Evolutionary conservation across 2,113 vertebrate species (phyloP).

Genomic region (Campylorhamphus procurvoides): DNA sequence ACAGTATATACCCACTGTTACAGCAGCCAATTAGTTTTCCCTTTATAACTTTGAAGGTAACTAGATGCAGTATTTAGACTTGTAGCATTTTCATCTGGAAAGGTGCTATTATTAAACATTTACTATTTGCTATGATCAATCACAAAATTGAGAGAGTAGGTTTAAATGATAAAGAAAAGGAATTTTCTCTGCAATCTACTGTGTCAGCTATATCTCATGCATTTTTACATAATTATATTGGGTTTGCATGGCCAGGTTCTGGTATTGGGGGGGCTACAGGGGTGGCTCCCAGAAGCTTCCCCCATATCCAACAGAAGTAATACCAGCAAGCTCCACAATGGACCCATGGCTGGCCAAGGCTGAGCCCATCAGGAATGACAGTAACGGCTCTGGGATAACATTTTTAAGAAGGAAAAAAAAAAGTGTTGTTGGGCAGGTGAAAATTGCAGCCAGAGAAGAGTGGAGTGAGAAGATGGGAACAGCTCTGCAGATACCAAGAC

Average conservation of each 20-base stretch:
- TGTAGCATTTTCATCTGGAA: background rate
- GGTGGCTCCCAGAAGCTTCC: background rate
- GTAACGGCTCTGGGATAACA: background rate
- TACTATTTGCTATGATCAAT: background rate
- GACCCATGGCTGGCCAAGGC: background rate
- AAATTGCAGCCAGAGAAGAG: background rate
- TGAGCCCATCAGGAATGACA: background rate
- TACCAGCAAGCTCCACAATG: background rate
- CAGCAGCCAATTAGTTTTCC: background rate
- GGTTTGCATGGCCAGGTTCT: background rate
- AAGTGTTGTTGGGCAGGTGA: too few species aligned
- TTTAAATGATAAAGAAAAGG: background rate
- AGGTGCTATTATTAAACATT: background rate
- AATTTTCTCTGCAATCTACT: background rate
- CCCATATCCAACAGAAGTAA: background rate
- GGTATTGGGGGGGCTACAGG: background rate
- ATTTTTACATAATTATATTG: background rate
- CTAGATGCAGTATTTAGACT: background rate
- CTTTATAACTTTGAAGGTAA: background rate
- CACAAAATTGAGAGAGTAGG: background rate
- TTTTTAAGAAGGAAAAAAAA: background rate
- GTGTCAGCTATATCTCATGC: background rate
- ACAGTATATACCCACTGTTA: background rate
- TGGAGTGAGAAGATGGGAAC: accelerated
- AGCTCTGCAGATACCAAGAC: background rate